Evolutionary conservation across 2,797 vertebrate species (phyloP), one percentile per base, ranked within the genome.

Genomic region (Malurus leucopterus): DNA sequence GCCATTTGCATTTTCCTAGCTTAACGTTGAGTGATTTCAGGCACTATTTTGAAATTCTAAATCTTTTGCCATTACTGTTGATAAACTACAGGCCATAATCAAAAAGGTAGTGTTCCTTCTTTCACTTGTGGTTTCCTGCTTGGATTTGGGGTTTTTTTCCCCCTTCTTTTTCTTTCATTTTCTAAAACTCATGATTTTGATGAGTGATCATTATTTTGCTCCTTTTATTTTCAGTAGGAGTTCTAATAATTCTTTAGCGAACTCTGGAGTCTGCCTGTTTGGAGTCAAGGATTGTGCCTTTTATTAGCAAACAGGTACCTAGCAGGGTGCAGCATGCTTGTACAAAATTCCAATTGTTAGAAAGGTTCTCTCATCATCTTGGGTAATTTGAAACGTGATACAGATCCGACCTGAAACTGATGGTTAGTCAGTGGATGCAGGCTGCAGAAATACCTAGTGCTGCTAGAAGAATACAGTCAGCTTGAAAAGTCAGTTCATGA

Each of bases 271-370:
- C 96, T 97, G 97, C 94, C 97, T 97, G 96, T 96, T 98, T 91
- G 46, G 95, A 96, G 96, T 97, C 95, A 96, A 96, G 93, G 92
- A 92, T 92, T 91, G 89, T 96, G 94, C 96, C 95, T 97, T 97
- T 97, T 96, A 97, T 97, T 97, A 97, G 96, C 69, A n/a, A 93
- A 96, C 96, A 93, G n/a, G 26, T 71, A 91, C 73, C 94, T 94
- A 93, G 93, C 94, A 86, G 96, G 95, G 71, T 81, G 62, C 47
- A 88, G 47, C 51, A 30, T 86, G 81, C 95, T 91, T 82, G 55
- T 93, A 80, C 84, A 95, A 97, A 96, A 96, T 96, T 97, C 95
- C 96, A 97, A 95, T 97, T 98, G 96, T 97, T 97, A 88, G 50
- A 90, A 62, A 83, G 57, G 75, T 92, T 93, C 46, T 86, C 57